Percentiles rank a stretch among this genome's conserved stretches.
phyloP scores from a whole-genome alignment of 2,888 invertebrate genomes.

The Drosophila heteroneura region DNA sequence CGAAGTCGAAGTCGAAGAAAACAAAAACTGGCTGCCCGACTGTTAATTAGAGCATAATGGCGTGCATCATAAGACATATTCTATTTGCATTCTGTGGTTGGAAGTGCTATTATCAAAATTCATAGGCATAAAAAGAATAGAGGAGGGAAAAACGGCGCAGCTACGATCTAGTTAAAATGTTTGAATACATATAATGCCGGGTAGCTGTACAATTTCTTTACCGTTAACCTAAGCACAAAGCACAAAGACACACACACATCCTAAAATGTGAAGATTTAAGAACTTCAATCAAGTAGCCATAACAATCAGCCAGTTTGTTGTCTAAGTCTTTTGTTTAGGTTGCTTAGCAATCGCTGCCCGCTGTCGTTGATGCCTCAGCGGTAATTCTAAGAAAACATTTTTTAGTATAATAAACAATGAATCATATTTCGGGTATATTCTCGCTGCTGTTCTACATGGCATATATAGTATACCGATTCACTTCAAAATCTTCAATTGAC shows the following conservation, averaged over 20 bases:
- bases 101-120: slow-evolving; percentile 16
- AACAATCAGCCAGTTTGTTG: slow-evolving; percentile 70
- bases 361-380: slow-evolving; percentile 34
- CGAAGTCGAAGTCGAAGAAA: background rate
- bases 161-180: slow-evolving; percentile 40
- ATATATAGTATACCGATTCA: background rate
- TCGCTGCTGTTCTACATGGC: background rate
- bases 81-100: slow-evolving; percentile 60
- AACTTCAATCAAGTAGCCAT: slow-evolving; percentile 59
- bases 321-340: slow-evolving; percentile 70
- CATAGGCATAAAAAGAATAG: slow-evolving; percentile 14
- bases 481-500: slow-evolving; percentile 36
- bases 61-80: slow-evolving; percentile 25
- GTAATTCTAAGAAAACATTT: slow-evolving; percentile 52
- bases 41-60: slow-evolving; percentile 73
- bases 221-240: slow-evolving; percentile 55
- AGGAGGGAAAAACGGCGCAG: background rate
- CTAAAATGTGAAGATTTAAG: slow-evolving; percentile 29
- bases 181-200: slow-evolving; percentile 28
- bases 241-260: slow-evolving; percentile 8
- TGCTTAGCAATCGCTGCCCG: background rate
- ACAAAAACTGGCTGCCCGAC: slow-evolving; percentile 23
- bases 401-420: slow-evolving; percentile 48
- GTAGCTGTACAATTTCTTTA: slow-evolving; percentile 53
- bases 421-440: slow-evolving; percentile 50